Evolutionary conservation across 2,797 vertebrate species (phyloP).

Genomic region (Spatula versicolor): DNA sequence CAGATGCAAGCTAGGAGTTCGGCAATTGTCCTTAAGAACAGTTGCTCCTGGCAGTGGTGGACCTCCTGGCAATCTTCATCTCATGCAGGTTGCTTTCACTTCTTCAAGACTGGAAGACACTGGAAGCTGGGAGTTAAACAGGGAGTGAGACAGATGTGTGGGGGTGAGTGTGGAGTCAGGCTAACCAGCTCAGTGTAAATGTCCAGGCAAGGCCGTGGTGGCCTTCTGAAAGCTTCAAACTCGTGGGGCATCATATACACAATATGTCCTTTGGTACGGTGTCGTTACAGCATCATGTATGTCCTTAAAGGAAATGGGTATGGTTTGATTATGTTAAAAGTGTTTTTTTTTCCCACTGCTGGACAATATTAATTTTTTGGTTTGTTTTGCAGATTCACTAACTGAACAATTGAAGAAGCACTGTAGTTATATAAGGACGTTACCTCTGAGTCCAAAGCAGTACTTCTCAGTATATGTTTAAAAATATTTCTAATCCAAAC

Average conservation of each 20-base stretch:
- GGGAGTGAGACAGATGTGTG: background rate
- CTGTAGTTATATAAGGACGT: constrained; percentile 10
- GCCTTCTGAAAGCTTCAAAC: background rate
- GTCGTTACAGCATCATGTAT: background rate
- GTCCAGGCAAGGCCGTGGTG: background rate
- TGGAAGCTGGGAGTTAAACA: background rate
- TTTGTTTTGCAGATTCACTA: background rate
- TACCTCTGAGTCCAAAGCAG: constrained; percentile 17
- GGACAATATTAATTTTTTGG: background rate
- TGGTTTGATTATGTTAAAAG: background rate
- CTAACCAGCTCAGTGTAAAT: background rate
- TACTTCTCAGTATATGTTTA: constrained; percentile 52
- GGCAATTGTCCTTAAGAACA: background rate
- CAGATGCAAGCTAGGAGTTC: background rate
- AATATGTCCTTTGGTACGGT: too few relatives aligned
- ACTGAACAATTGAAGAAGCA: background rate
- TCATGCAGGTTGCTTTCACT: background rate
- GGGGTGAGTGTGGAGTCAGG: too few relatives aligned
- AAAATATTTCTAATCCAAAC: constrained; percentile 65
- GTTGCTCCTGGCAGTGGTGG: background rate
- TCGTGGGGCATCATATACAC: rapidly evolving
- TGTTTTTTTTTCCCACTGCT: background rate
- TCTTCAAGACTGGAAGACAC: background rate
- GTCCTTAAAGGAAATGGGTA: background rate
- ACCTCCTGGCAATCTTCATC: background rate